A percentile compares a stretch with the other conserved stretches of the same genome.
These are phyloP conservation scores for Himantopus leucocephalus DNA, from an alignment of 2,113 vertebrate genomes.

Conservation along the genomic window DNA sequence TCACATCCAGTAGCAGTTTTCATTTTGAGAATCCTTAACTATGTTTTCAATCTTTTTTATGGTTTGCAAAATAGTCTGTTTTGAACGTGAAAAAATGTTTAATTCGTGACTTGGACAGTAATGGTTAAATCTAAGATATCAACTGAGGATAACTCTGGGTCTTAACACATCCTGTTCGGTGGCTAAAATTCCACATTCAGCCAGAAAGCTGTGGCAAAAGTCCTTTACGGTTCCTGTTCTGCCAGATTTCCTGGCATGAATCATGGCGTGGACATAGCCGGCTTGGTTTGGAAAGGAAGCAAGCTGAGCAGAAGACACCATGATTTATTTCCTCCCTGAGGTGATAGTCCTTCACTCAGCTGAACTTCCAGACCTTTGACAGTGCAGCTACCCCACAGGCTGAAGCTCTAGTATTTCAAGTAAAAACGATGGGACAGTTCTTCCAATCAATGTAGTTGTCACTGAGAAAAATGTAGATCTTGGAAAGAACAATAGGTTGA, in stretches of 20 bases:
- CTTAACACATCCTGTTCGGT: neutral
- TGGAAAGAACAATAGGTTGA: neutral
- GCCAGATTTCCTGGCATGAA: neutral
- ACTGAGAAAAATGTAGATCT: neutral
- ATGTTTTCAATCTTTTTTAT: slow-evolving; percentile 51
- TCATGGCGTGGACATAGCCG: neutral
- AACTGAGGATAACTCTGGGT: neutral
- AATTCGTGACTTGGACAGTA: slow-evolving; percentile 56
- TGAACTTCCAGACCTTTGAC: neutral
- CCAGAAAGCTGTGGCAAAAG: neutral
- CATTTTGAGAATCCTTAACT: slow-evolving; percentile 69
- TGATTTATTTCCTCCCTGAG: neutral
- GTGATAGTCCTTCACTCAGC: neutral
- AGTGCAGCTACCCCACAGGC: neutral
- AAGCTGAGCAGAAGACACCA: neutral
- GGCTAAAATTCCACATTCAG: neutral
- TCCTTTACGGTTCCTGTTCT: neutral
- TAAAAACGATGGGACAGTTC: neutral
- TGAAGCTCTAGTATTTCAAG: neutral
- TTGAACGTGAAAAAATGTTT: slow-evolving; percentile 56
- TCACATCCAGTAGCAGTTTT: slow-evolving; percentile 64
- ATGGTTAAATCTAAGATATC: slow-evolving; percentile 10
- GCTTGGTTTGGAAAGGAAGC: neutral
- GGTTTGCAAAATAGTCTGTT: slow-evolving; percentile 59
- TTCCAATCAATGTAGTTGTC: neutral